Base-by-base conservation (phyloP, 1,140 invertebrate genomes). In the Argopecten irradians region DNA sequence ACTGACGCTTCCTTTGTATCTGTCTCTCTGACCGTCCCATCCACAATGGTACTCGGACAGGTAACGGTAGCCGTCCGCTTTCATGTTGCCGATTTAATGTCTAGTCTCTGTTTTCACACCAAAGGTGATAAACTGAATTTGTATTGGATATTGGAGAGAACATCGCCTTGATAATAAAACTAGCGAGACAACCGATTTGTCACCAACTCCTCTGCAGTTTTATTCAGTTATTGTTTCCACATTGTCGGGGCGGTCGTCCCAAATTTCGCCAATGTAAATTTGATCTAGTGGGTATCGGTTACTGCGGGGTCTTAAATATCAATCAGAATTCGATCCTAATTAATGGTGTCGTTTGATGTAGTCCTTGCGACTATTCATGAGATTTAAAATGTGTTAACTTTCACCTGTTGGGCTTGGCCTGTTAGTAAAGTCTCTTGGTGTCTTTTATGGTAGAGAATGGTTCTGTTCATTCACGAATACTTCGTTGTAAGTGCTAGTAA, bases 1-100 rank as follows among this genome's bases (percentile, higher is more conserved):
- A 71, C 55, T n/a, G 55, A 28, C 28, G 55, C 22, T 28, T n/a
- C n/a, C 55, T 71, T 71, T 71, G 55, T 71, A 46, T 16, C 11
- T 16, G 1, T 28, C 22, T 11, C 22, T 28, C 2, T 71, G 55
- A 71, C 55, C 55, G 16, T 71, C 55, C 1, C 55, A 1, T 28
- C 11, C 5, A 71, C 55, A 71, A 71, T 16, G 55, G 28, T 11
- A 5, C n/a, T 7, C 55, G 2, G 55, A 28, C 55, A 71, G 55
- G 55, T 71, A 71, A 71, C 55, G 55, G 55, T 71, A 5, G n/a
- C n/a, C n/a, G 55, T 71, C 55, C 0, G 22, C 55, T 71, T 71
- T 71, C 55, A 71, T 71, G 8, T 71, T n/a, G 43, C 43, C 43
- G 55, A 71, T 71, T n/a, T 71, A n/a, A 71, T 71, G n/a, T 46